Conservation (phyloP, 2,113 vertebrate genomes). For the Pteropus alecto region DNA sequence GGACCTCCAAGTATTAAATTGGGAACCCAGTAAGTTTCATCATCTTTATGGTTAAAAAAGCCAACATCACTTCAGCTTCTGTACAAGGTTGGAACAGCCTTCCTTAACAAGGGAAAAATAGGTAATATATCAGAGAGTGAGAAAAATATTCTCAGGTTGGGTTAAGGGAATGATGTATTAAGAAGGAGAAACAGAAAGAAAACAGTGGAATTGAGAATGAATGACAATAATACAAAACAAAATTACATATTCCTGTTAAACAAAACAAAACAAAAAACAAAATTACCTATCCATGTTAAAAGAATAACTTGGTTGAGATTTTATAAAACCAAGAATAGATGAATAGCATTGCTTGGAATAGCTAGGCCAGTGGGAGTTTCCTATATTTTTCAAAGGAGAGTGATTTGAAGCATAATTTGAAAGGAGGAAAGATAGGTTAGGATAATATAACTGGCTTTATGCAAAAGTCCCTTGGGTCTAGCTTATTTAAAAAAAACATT, state of each 20-base stretch:
- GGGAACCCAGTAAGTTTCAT: not conserved
- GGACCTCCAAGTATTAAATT: not conserved
- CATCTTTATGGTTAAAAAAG: not conserved
- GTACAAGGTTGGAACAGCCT: not conserved
- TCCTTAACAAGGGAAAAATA: not conserved
- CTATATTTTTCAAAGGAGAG: not conserved
- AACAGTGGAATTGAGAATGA: not conserved
- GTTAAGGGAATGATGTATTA: not conserved
- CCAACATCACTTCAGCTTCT: not conserved
- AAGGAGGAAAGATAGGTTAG: not conserved
- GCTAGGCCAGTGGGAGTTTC: not conserved
- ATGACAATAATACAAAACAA: not conserved
- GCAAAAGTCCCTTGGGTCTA: not conserved
- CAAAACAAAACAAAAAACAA: not conserved
- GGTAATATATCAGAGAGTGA: not conserved
- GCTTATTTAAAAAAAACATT: conserved; percentile 24
- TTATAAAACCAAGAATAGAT: not conserved
- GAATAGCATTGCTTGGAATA: not conserved
- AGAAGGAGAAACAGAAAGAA: not conserved
- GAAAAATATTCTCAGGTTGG: not conserved
- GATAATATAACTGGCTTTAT: not conserved
- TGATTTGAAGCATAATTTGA: not conserved
- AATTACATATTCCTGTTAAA: not conserved
- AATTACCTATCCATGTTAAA: not conserved
- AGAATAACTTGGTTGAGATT: not conserved